phyloP scores from a whole-genome alignment of 2,113 vertebrate species.

The Balaeniceps rex region DNA sequence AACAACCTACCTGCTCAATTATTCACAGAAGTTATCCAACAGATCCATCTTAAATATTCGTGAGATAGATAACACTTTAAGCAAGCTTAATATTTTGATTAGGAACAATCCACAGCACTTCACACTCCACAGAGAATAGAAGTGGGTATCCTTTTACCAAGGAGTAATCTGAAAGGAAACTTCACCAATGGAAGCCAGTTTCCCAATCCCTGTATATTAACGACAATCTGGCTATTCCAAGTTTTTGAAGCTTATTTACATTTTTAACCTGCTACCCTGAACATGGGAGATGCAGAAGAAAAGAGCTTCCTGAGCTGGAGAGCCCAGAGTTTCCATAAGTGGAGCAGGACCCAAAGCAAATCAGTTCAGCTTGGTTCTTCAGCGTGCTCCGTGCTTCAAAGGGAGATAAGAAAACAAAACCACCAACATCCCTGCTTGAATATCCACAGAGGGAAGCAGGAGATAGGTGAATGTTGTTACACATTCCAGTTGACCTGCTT shows the following conservation, averaged over 20 bases:
- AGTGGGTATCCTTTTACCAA: background rate
- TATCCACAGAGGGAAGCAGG: background rate
- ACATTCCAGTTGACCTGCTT: constrained; percentile 27
- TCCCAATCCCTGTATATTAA: background rate
- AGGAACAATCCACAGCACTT: background rate
- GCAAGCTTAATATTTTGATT: background rate
- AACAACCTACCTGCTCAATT: background rate
- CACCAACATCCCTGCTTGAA: background rate
- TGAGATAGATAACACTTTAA: background rate
- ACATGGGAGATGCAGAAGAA: background rate
- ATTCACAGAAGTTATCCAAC: background rate
- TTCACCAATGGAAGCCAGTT: background rate
- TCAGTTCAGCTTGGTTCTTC: background rate
- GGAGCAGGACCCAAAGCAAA: background rate
- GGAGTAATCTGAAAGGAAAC: background rate
- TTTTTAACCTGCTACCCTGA: background rate
- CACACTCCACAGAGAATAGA: background rate
- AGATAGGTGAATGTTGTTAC: background rate
- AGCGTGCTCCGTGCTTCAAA: background rate
- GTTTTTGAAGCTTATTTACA: background rate
- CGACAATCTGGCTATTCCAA: background rate
- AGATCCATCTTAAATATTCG: background rate
- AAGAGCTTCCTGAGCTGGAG: background rate
- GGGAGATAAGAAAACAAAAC: background rate
- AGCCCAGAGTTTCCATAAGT: accelerated